Percentiles rank a stretch among this genome's conserved stretches.
These are phyloP conservation scores for Agelastica alni DNA, from an alignment of 2,888 invertebrate genomes.

Conservation along the genomic window DNA sequence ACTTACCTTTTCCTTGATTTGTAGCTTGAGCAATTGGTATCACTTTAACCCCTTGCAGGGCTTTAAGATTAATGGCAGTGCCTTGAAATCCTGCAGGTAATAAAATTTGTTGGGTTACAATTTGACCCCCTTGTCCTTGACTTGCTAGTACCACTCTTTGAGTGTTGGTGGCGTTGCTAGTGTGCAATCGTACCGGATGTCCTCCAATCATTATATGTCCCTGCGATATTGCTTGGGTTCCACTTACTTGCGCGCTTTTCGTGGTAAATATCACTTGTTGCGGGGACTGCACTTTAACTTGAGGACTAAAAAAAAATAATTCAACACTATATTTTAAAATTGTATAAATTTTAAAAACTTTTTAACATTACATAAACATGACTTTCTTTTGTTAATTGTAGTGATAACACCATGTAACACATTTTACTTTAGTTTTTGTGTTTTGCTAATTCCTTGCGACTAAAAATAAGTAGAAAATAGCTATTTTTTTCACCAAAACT, in stretches of 20 bases:
- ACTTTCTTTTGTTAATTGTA: too few relatives aligned
- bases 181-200: conserved; percentile 52
- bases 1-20: conserved; percentile 44
- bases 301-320: conserved; percentile 40
- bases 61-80: conserved; percentile 64
- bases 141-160: conserved; percentile 61
- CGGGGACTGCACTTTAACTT: conserved; percentile 51
- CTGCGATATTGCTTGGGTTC: conserved; percentile 40
- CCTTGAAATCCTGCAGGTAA: conserved; percentile 67
- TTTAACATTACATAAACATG: too few relatives aligned
- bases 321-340: too few relatives aligned
- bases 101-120: conserved; percentile 62
- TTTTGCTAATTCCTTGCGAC: too few relatives aligned
- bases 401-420: too few relatives aligned
- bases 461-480: too few relatives aligned
- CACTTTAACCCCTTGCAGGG: conserved; percentile 66
- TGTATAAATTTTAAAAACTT: too few relatives aligned
- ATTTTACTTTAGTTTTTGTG: too few relatives aligned
- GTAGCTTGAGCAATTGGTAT: conserved; percentile 61
- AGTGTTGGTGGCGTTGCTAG: conserved; percentile 45
- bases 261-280: conserved; percentile 51
- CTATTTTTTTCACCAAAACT: too few relatives aligned
- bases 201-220: conserved; percentile 53
- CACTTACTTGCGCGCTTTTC: conserved; percentile 34
- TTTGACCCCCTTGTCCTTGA: conserved; percentile 59